Evolutionary conservation across 2,113 vertebrate species (phyloP).

Genomic region (Actinemys pallida): DNA sequence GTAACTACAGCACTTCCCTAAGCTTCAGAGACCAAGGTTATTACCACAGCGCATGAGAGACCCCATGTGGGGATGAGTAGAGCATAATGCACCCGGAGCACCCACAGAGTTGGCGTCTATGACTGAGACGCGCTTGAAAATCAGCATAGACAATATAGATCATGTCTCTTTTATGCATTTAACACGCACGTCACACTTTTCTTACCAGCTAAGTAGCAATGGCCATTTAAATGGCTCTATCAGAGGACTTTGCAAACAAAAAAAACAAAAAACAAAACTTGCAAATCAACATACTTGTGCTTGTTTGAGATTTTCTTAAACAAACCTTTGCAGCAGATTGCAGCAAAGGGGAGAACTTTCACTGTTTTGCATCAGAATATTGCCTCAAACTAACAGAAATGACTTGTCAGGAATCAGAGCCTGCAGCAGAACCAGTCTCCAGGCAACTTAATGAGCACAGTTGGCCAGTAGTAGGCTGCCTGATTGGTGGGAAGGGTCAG

Average conservation of each 20-base stretch:
- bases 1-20: not conserved
- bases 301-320: not conserved
- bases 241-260: not conserved
- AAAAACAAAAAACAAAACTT: not conserved
- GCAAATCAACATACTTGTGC: not conserved
- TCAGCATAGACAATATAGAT: not conserved
- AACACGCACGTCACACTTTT: not conserved
- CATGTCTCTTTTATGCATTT: not conserved
- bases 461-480: not conserved
- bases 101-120: too few relatives aligned
- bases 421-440: not conserved
- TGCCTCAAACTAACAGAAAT: not conserved
- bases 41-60: not conserved
- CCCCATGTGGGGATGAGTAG: not conserved
- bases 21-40: not conserved
- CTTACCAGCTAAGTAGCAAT: not conserved
- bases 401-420: not conserved
- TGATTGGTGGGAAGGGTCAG: not conserved
- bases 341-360: not conserved
- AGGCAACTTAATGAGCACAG: not conserved
- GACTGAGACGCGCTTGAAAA: not conserved
- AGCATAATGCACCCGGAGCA: too few relatives aligned
- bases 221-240: not conserved
- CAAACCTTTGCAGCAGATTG: not conserved
- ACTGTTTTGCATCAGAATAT: not conserved